Base-by-base conservation (phyloP, 2,888 invertebrate genomes). In the Tetramorium bicarinatum region DNA sequence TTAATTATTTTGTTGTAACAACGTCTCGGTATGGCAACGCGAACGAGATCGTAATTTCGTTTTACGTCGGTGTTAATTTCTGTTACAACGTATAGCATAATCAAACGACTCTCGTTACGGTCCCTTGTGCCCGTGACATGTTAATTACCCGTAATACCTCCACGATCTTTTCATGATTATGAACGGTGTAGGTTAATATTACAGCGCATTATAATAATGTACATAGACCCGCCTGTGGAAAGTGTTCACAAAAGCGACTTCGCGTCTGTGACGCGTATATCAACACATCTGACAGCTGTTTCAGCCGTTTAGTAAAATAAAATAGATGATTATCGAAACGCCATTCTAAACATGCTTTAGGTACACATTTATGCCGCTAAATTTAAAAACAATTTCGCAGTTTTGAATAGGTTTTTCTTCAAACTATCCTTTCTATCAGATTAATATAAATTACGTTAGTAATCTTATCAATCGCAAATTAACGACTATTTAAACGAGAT, bases 111-210 rank as follows among this genome's bases (percentile, higher is more conserved):
- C 71, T 72, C 59, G 75, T 87, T 87, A 67, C 69, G 41, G n/a
- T 64, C 82, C 69, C 83, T 83, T 75, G 83, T 84, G 56, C 56
- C 29, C 34, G 82, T 64, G 61, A 71, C 79, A 80, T 80, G 71
- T 72, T 83, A 86, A 87, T 86, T 80, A 79, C 69, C 76, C 44
- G 56, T 83, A 56, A 82, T 74, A 62, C n/a, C 41, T 13, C 34
- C 29, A 34, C 8, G 56, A 61, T 59, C 54, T 69, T 64, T 79
- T 74, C 54, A 25, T 81, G 62, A 54, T 66, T 49, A 56, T 38
- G 38, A 44, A 52, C 54, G 34, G 54, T 15, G 54, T 66, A 72
- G 82, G 54, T 80, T 83, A 71, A 76, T 87, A 54, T 87, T 80
- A 59, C 56, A 71, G 34, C 29, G 34, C 21, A 79, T 79, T 79